Percentiles rank a stretch among this genome's conserved stretches.
Evolutionary conservation across 2,113 vertebrate species (phyloP).

Genomic region (Antennarius striatus): DNA sequence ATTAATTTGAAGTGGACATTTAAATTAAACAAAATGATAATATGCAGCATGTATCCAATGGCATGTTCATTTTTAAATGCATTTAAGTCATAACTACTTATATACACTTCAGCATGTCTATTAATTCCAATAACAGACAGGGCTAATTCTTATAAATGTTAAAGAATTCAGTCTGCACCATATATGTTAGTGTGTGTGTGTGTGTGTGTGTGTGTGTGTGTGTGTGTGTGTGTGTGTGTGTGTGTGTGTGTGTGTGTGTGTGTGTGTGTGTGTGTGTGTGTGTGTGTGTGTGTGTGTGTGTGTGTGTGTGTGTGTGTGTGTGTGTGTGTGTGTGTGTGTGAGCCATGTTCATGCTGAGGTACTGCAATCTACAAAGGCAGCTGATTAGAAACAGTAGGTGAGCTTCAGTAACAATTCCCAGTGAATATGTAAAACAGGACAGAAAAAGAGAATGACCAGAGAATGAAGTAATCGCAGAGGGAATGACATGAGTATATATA

Average conservation of each 20-base stretch:
- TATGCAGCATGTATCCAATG: too few species aligned
- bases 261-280: conserved; percentile 3
- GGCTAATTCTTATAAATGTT: too few species aligned
- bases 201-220: neutral
- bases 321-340: conserved; percentile 49
- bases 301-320: conserved; percentile 36
- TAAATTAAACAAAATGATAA: too few species aligned
- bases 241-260: too few species aligned
- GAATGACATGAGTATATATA: too few species aligned
- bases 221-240: conserved; percentile 31
- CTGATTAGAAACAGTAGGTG: conserved; percentile 83
- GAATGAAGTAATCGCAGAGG: conserved; percentile 30
- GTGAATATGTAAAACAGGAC: conserved; percentile 70
- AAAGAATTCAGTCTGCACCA: too few species aligned
- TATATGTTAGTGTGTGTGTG: too few species aligned
- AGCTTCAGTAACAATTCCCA: conserved; percentile 67
- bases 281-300: conserved; percentile 25
- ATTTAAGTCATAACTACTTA: too few species aligned
- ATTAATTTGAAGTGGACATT: too few species aligned
- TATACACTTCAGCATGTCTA: too few species aligned
- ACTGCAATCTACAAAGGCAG: conserved; percentile 74
- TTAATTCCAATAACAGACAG: too few species aligned
- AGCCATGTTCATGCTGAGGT: conserved; percentile 47
- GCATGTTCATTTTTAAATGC: too few species aligned
- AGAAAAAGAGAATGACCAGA: conserved; percentile 18